These are phyloP conservation scores for Chelon labrosus DNA, from an alignment of 2,797 vertebrate species.

Conservation along the genomic window DNA sequence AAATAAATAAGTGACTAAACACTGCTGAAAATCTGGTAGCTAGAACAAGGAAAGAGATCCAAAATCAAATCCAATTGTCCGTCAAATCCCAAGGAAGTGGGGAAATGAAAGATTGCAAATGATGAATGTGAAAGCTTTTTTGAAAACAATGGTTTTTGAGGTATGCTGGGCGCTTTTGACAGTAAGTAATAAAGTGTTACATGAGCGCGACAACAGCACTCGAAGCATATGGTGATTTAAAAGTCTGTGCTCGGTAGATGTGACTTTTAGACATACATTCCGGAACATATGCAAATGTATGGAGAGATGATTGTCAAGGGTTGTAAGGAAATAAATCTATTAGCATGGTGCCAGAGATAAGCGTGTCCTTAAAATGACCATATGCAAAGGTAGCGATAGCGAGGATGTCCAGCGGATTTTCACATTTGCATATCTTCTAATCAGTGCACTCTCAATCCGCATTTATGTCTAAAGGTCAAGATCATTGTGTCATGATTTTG, in stretches of 20 bases:
- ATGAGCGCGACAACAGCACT: constrained; percentile 3
- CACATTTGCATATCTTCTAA: constrained; percentile 80
- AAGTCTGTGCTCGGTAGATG: constrained; percentile 16
- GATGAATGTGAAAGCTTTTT: constrained; percentile 25
- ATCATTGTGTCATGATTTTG: constrained; percentile 60
- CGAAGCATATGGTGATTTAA: neutral
- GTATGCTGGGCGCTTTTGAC: constrained; percentile 2
- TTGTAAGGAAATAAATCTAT: constrained; percentile 69
- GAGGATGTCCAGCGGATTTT: constrained; percentile 74
- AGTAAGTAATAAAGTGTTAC: constrained; percentile 20
- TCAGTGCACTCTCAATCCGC: constrained; percentile 64
- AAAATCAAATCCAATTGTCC: constrained; percentile 60
- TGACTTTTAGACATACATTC: constrained; percentile 33
- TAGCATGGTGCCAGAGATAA: constrained; percentile 74
- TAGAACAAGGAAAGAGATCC: constrained; percentile 42
- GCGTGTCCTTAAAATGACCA: constrained; percentile 83
- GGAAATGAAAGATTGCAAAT: constrained; percentile 14
- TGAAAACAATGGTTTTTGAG: constrained; percentile 34
- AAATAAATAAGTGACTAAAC: constrained; percentile 73
- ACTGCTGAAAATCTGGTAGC: constrained; percentile 59
- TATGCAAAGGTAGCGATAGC: constrained; percentile 80
- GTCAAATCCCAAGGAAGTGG: constrained; percentile 40
- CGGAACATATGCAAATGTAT: constrained; percentile 63
- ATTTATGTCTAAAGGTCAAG: constrained; percentile 58
- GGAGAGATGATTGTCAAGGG: constrained; percentile 34